phyloP scores from a whole-genome alignment of 2,888 invertebrate species.

The Blera fallax region DNA sequence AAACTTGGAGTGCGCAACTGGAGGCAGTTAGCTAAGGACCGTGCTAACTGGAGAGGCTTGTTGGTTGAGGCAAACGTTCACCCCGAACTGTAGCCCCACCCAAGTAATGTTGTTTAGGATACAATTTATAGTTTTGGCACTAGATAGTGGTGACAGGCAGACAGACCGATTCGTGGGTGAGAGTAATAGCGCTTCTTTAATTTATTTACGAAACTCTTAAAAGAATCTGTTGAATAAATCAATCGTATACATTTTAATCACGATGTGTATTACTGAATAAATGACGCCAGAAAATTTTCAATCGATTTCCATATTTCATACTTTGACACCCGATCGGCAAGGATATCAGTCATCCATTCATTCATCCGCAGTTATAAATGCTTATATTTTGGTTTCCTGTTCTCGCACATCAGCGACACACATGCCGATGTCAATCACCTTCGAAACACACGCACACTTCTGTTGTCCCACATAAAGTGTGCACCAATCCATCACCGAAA shows the following conservation, averaged over 20 bases:
- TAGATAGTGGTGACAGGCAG: no score
- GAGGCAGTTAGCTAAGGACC: no score
- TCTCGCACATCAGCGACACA: not conserved
- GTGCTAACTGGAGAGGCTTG: no score
- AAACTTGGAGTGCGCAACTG: no score
- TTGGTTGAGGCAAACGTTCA: no score
- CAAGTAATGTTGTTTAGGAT: no score
- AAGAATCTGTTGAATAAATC: slow-evolving; percentile 2
- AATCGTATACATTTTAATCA: not conserved
- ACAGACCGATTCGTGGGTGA: no score
- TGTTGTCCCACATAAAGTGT: not conserved
- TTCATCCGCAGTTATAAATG: not conserved
- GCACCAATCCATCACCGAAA: slow-evolving; percentile 9
- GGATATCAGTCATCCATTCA: slow-evolving; percentile 36
- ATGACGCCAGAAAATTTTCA: not conserved
- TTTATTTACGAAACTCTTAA: not conserved
- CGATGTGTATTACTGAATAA: not conserved
- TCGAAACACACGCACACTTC: not conserved
- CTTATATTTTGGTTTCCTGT: not conserved
- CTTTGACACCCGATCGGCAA: slow-evolving; percentile 17
- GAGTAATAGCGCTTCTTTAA: no score
- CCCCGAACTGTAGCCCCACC: no score
- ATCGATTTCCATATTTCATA: slow-evolving; percentile 24
- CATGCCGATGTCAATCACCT: slow-evolving; percentile 11
- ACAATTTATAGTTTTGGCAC: no score